These are phyloP conservation scores for Drosophila mercatorum DNA, from an alignment of 2,888 invertebrate species.

Conservation along the genomic window DNA sequence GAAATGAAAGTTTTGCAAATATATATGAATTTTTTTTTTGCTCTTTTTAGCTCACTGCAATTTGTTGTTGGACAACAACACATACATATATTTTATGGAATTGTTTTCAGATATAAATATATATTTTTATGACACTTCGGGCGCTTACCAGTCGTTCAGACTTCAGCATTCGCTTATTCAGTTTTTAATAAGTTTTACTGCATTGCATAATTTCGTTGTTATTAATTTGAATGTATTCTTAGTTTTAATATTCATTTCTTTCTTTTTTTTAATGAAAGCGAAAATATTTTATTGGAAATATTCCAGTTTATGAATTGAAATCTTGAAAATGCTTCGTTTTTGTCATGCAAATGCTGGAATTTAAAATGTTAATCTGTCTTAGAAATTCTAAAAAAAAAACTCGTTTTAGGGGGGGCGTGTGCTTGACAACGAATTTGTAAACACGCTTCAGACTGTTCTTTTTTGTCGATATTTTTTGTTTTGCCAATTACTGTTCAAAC, in stretches of 20 bases:
- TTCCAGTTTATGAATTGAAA: slow-evolving; percentile 31
- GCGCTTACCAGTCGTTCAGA: neutral
- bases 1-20: slow-evolving; percentile 48
- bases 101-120: slow-evolving; percentile 4
- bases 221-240: slow-evolving; percentile 21
- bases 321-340: slow-evolving; percentile 29
- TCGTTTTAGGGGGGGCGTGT: slow-evolving; percentile 2
- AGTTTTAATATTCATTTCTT: slow-evolving; percentile 8
- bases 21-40: neutral
- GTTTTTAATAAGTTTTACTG: slow-evolving; percentile 6
- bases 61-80: slow-evolving; percentile 3
- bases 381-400: slow-evolving; percentile 46
- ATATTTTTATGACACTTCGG: neutral
- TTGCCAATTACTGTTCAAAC: slow-evolving; percentile 73
- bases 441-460: slow-evolving; percentile 38
- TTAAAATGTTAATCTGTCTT: slow-evolving; percentile 57
- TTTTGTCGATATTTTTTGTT: neutral
- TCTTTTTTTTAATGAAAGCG: slow-evolving; percentile 49
- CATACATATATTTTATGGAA: slow-evolving; percentile 12
- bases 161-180: slow-evolving; percentile 4
- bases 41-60: neutral
- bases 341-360: slow-evolving; percentile 70
- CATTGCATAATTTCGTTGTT: slow-evolving; percentile 39
- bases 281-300: slow-evolving; percentile 37
- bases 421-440: slow-evolving; percentile 42